Base-by-base conservation (phyloP, 2,797 vertebrate species). In the Mormyrus hasselquistii region DNA sequence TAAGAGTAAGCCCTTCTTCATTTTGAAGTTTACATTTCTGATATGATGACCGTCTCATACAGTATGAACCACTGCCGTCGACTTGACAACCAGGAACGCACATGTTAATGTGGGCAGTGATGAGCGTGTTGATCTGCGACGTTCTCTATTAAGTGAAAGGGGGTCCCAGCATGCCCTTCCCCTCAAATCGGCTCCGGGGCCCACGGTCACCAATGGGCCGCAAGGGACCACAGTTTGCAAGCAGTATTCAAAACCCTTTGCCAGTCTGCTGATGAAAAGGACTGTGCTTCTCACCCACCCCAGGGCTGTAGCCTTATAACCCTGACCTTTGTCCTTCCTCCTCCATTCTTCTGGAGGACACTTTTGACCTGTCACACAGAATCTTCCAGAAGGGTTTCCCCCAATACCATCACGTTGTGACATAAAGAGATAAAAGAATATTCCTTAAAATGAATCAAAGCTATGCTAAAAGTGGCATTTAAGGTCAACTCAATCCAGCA, bases 121-220 rank as follows among this genome's bases (percentile, higher is more conserved):
- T 22, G 47, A 57, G 44, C 5, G 22, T 29, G 29, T 0, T 0
- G 55, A 88, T 91, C 91, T 84, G 89, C 50, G 22, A 86, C 84
- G 86, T 65, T 91, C 59, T 52, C 91, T 89, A 89, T 90, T 49
- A 53, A 62, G 47, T 19, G 41, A 59, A 19, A 44, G 49, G 38
- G 41, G 38, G 41, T 47, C 44, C 88, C 83, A 16, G 84, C 38
- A 59, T 41, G 44, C 49, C 86, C 90, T 90, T 87, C 55, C 52
- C 91, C 90, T 92, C 86, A 90, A 91, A 92, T 90, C 89, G 86
- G 87, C 91, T 92, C 85, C 83, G 89, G 88, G 88, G 10, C 83
- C 90, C 92, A 89, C 7, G 55, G 91, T 92, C 90, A 87, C 52
- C 41, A 87, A 47, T 73, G 52, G 87, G 85, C 19, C 38, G 16